Percentiles rank a stretch among this genome's conserved stretches.
Conservation (phyloP, 1,140 invertebrate genomes). For the Pomacea maculata region DNA sequence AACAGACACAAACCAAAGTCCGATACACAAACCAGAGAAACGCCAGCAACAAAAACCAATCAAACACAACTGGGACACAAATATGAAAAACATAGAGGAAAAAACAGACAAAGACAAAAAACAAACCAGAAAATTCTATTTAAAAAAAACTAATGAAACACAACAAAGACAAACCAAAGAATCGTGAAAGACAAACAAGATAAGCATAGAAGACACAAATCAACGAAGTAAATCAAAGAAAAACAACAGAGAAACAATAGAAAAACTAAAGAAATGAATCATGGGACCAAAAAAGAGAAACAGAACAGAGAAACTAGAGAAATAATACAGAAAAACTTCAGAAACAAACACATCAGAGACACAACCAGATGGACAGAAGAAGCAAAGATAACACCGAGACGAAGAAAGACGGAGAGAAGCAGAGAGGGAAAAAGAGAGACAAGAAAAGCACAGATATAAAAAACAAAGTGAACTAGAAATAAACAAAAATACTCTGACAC, state of each 20-base stretch:
- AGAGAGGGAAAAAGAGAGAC: neutral
- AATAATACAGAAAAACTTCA: neutral
- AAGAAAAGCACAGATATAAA: too few species aligned
- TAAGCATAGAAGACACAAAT: neutral
- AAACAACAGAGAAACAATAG: neutral
- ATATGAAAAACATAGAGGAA: too few species aligned
- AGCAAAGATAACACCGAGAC: neutral
- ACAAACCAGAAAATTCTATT: too few species aligned
- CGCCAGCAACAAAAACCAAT: too few species aligned
- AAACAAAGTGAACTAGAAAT: too few species aligned
- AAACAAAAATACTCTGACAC: too few species aligned
- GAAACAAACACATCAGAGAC: neutral
- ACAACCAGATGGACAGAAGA: neutral
- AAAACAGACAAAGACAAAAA: too few species aligned
- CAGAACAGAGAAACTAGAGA: neutral
- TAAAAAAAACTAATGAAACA: too few species aligned
- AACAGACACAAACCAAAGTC: neutral
- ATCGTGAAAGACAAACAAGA: neutral
- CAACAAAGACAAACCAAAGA: neutral
- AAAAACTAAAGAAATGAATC: neutral
- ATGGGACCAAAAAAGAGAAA: neutral
- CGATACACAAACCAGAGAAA: too few species aligned
- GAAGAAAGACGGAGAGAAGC: neutral
- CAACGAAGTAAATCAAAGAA: neutral
- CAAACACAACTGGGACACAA: too few species aligned